A percentile compares a stretch with the other conserved stretches of the same genome.
These are phyloP conservation scores for Chironomus striatipennis DNA, from an alignment of 1,140 invertebrate species.

Conservation along the genomic window DNA sequence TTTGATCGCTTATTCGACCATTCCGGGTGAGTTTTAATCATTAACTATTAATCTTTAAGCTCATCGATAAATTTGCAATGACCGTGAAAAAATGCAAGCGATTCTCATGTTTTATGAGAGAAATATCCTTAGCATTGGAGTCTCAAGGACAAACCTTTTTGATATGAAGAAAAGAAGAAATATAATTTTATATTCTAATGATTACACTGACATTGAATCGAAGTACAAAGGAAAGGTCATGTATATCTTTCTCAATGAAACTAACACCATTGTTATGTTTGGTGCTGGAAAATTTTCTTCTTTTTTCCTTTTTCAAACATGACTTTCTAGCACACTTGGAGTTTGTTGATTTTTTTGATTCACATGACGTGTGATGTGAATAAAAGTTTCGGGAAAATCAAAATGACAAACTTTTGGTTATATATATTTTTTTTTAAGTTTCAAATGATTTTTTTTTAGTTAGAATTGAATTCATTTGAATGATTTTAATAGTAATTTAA, in stretches of 20 bases:
- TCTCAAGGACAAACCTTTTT: not conserved
- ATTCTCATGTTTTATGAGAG: too few species aligned
- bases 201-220: slow-evolving; percentile 12
- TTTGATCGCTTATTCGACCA: slow-evolving; percentile 87
- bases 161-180: not conserved
- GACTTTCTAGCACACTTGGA: too few species aligned
- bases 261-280: not conserved
- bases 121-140: not conserved
- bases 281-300: too few species aligned
- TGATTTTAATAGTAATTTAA: too few species aligned
- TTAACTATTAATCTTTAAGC: not conserved
- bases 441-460: too few species aligned
- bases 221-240: not conserved
- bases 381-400: too few species aligned
- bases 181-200: not conserved
- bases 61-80: not conserved
- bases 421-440: too few species aligned
- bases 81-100: not conserved
- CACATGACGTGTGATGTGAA: too few species aligned
- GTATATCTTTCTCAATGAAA: not conserved
- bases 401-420: too few species aligned
- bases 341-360: too few species aligned
- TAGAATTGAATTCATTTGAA: too few species aligned
- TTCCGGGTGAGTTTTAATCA: slow-evolving; percentile 58
- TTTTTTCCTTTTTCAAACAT: too few species aligned